These are phyloP conservation scores for Calliphora vicina DNA, from an alignment of 1,140 invertebrate genomes.

Conservation along the genomic window DNA sequence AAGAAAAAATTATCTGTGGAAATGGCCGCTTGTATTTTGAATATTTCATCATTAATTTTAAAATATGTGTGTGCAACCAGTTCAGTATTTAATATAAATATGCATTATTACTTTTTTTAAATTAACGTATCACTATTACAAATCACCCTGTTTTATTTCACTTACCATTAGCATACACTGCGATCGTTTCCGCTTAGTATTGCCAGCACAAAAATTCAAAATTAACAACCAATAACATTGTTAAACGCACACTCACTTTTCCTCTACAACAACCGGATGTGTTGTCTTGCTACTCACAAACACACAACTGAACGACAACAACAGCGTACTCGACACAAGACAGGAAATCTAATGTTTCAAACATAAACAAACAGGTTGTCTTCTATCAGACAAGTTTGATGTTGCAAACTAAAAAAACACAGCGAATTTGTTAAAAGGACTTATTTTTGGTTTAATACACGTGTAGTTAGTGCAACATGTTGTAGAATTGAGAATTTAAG, in stretches of 20 bases:
- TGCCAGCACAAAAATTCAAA: not conserved
- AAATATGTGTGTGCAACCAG: no score
- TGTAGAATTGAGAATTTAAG: not conserved
- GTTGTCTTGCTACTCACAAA: not conserved
- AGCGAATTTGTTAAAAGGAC: not conserved
- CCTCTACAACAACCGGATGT: constrained; percentile 26
- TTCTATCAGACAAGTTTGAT: constrained; percentile 8
- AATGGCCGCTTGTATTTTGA: no score
- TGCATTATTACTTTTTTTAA: no score
- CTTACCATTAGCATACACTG: not conserved
- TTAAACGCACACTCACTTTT: constrained; percentile 13
- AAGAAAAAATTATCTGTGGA: no score
- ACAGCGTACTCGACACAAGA: not conserved
- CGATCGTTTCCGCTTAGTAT: constrained; percentile 9
- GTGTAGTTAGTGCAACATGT: constrained; percentile 19
- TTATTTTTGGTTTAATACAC: not conserved
- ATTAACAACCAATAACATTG: not conserved
- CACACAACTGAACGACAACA: not conserved
- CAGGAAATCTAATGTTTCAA: not conserved
- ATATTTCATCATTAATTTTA: no score
- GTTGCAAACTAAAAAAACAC: not conserved
- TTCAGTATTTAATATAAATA: no score
- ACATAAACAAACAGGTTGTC: not conserved
- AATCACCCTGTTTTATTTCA: not conserved
- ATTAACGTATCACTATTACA: not conserved